Conservation (phyloP, 2,113 vertebrate species). For the Australoheros scitulus region DNA sequence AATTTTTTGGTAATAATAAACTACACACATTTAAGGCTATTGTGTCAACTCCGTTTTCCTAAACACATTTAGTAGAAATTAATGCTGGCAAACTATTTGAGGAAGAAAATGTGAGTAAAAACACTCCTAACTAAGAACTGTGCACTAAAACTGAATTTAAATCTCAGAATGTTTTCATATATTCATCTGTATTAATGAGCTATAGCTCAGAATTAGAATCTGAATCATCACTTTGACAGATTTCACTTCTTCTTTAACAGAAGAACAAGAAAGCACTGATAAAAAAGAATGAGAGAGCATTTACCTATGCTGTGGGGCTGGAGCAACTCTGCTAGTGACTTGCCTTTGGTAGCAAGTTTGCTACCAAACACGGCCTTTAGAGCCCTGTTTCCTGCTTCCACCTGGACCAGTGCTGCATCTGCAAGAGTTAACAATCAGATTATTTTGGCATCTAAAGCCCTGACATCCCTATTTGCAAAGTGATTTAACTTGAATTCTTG, state of each 20-base stretch:
- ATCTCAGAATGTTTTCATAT: too few relatives aligned
- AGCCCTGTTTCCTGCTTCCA: conserved; percentile 88
- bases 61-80: too few relatives aligned
- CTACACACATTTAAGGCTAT: too few relatives aligned
- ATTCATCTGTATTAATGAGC: too few relatives aligned
- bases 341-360: conserved; percentile 86
- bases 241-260: background rate
- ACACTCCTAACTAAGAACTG: too few relatives aligned
- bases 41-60: too few relatives aligned
- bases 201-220: too few relatives aligned
- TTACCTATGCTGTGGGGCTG: conserved; percentile 89
- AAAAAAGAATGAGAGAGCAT: background rate
- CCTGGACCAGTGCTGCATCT: conserved; percentile 82
- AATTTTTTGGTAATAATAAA: too few relatives aligned
- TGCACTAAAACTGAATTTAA: too few relatives aligned
- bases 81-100: too few relatives aligned
- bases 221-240: background rate
- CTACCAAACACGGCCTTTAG: conserved; percentile 87
- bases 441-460: background rate
- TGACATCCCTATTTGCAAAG: background rate
- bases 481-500: background rate
- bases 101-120: too few relatives aligned
- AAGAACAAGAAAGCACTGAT: background rate
- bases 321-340: conserved; percentile 86
- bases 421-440: conserved; percentile 16